Evolutionary conservation across 30 jellyfish, hydroid and myxozoan genomes (phyloP).

Genomic region (Nemopilema nomurai): DNA sequence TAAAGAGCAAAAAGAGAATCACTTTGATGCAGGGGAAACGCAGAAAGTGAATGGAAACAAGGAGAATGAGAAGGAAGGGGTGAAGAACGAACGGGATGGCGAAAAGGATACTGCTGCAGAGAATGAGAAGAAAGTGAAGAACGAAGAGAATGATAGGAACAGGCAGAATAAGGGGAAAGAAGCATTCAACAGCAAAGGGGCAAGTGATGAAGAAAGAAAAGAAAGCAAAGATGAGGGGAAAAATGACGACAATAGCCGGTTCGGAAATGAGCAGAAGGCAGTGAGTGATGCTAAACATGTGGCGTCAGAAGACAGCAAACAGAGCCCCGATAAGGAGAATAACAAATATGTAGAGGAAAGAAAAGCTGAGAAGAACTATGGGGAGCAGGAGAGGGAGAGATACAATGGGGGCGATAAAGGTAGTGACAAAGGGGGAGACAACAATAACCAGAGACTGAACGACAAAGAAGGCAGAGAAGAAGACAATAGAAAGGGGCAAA

Average conservation of each 20-base stretch:
- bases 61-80: slow-evolving; percentile 20
- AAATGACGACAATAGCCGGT: slow-evolving; percentile 2
- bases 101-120: neutral
- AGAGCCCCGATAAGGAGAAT: neutral
- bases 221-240: neutral
- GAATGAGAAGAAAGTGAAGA: neutral
- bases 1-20: slow-evolving; percentile 21
- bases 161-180: slow-evolving; percentile 24
- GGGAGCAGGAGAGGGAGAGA: neutral
- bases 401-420: neutral
- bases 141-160: slow-evolving; percentile 29
- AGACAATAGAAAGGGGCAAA: slow-evolving; percentile 5
- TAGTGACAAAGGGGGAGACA: slow-evolving; percentile 5
- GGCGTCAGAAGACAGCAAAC: slow-evolving; percentile 8
- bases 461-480: slow-evolving; percentile 3
- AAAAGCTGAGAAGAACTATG: no score
- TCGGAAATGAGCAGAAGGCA: neutral
- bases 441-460: slow-evolving; percentile 3
- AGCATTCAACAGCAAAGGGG: neutral
- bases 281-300: neutral
- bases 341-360: neutral
- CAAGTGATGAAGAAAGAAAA: slow-evolving; percentile 3
- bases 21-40: slow-evolving; percentile 11
- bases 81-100: neutral
- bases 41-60: slow-evolving; percentile 1